phyloP scores from a whole-genome alignment of 1,140 invertebrate genomes.

The Coptotermes formosanus region DNA sequence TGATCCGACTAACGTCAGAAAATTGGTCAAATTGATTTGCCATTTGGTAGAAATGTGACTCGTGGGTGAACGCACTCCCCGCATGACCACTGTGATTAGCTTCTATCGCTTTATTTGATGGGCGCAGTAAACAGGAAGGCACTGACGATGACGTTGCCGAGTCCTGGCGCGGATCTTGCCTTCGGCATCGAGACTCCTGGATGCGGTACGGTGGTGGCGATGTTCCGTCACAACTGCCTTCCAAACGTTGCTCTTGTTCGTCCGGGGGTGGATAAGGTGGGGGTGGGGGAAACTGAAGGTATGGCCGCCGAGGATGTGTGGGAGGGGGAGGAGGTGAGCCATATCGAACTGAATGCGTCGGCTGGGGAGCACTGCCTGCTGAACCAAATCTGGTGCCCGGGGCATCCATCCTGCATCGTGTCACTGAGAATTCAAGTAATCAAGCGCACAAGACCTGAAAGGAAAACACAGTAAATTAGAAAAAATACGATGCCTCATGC shows the following conservation, averaged over 20 bases:
- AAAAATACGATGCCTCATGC: no score
- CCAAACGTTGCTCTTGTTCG: not conserved
- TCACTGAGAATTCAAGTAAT: not conserved
- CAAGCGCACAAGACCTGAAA: not conserved
- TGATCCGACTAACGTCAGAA: not conserved
- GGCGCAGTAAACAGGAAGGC: not conserved
- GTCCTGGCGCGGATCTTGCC: not conserved
- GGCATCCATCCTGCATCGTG: slow-evolving; percentile 25
- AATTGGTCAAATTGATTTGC: not conserved
- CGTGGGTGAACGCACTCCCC: not conserved
- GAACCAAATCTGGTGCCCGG: not conserved
- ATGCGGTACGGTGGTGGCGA: slow-evolving; percentile 37
- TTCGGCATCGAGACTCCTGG: not conserved
- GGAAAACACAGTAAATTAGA: not conserved
- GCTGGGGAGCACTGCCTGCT: not conserved
- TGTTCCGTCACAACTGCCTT: not conserved
- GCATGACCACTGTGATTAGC: not conserved
- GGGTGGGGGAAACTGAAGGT: slow-evolving; percentile 55
- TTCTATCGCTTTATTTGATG: not conserved
- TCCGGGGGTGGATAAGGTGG: slow-evolving; percentile 54
- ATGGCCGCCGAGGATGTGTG: slow-evolving; percentile 43
- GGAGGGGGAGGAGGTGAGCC: slow-evolving; percentile 31
- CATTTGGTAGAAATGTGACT: not conserved
- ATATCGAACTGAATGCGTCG: slow-evolving; percentile 32
- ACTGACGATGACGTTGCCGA: not conserved